Evolutionary conservation across 2,797 vertebrate genomes (phyloP).

Genomic region (Gadopsis marmoratus): DNA sequence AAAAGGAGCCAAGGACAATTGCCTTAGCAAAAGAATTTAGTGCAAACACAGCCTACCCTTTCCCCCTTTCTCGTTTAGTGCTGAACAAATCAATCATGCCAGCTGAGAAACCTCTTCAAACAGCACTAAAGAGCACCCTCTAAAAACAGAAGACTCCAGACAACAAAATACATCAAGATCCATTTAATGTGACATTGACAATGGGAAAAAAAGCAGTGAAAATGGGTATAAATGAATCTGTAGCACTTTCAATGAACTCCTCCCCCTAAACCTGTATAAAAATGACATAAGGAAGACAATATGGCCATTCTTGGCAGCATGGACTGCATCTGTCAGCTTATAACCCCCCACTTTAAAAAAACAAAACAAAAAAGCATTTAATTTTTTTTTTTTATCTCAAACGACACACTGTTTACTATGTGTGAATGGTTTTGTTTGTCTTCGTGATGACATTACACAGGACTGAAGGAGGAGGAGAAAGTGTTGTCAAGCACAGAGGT

Average conservation of each 20-base stretch:
- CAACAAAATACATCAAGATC: conserved; percentile 77
- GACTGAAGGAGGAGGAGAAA: conserved; percentile 34
- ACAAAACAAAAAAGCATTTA: conserved; percentile 19
- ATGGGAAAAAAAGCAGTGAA: conserved; percentile 58
- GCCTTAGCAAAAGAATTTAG: conserved; percentile 65
- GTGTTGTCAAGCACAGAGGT: conserved; percentile 38
- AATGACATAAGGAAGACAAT: conserved; percentile 39
- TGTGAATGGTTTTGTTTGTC: conserved; percentile 16
- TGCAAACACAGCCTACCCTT: conserved; percentile 64
- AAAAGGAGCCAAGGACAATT: conserved; percentile 78
- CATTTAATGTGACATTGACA: conserved; percentile 83
- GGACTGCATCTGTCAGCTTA: conserved; percentile 9
- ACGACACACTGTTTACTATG: background rate
- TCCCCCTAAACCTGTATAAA: conserved; percentile 52
- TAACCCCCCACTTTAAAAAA: conserved; percentile 3
- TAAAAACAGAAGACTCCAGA: conserved; percentile 80
- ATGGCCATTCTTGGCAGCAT: conserved; percentile 8
- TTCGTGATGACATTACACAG: conserved; percentile 43
- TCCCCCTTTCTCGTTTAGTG: conserved; percentile 57
- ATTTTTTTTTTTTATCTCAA: conserved; percentile 16
- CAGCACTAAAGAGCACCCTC: conserved; percentile 56
- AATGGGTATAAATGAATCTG: conserved; percentile 61
- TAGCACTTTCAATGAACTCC: conserved; percentile 53
- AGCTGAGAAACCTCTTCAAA: conserved; percentile 64
- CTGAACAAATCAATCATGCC: conserved; percentile 72